These are phyloP conservation scores for Ophiodon elongatus DNA, from an alignment of 2,113 vertebrate species.

Conservation along the genomic window DNA sequence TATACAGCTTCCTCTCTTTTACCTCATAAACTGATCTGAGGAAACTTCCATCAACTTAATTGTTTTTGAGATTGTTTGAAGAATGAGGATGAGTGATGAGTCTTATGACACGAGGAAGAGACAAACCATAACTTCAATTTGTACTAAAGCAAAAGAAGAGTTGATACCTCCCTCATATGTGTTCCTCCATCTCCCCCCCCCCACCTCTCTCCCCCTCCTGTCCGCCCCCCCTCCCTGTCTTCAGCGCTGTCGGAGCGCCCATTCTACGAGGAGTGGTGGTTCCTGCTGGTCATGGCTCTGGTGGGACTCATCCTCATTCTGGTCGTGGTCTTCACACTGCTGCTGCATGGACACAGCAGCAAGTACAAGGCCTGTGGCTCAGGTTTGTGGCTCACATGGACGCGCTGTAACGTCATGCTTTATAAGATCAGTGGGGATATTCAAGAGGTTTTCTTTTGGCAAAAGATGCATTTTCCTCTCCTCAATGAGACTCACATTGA, in stretches of 20 bases:
- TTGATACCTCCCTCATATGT: neutral
- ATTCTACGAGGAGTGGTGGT: slow-evolving; percentile 99
- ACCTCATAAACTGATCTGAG: neutral
- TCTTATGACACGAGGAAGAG: neutral
- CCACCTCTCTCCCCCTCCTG: neutral
- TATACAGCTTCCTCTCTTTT: neutral
- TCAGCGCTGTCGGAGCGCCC: slow-evolving; percentile 90
- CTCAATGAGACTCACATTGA: neutral
- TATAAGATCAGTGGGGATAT: neutral
- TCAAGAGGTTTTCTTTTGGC: neutral
- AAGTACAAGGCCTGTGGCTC: slow-evolving; percentile 90
- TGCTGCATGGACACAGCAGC: slow-evolving; percentile 91
- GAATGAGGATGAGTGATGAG: neutral
- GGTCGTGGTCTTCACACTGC: slow-evolving; percentile 89
- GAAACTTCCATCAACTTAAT: neutral
- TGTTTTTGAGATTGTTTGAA: neutral
- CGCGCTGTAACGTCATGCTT: neutral
- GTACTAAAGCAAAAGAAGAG: neutral
- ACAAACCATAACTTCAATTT: neutral
- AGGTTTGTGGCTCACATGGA: slow-evolving; percentile 79
- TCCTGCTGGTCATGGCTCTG: slow-evolving; percentile 93
- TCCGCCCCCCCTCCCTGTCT: slow-evolving; percentile 4
- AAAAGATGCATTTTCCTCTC: neutral
- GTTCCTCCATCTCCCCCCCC: neutral
- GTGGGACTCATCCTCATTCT: slow-evolving; percentile 93